These are phyloP conservation scores for Apis laboriosa DNA, from an alignment of 1,140 invertebrate species.

Conservation along the genomic window DNA sequence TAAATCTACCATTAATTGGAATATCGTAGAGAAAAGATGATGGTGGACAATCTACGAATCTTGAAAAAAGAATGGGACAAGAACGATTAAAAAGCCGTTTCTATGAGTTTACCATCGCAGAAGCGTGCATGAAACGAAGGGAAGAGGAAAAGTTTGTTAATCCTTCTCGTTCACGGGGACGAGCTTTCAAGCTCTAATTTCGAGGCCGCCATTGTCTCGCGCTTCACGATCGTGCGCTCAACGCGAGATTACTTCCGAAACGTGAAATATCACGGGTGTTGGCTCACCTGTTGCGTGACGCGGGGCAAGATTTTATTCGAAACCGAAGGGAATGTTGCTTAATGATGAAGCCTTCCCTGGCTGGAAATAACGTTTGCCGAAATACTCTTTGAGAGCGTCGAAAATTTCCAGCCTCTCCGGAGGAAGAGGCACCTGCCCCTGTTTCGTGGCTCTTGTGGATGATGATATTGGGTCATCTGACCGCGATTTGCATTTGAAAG, in stretches of 20 bases:
- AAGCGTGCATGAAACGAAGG: background rate
- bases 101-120: too few relatives aligned
- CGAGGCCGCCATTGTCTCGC: slow-evolving; percentile 31
- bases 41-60: background rate
- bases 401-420: background rate
- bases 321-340: slow-evolving; percentile 15
- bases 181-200: slow-evolving; percentile 34
- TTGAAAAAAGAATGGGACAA: background rate
- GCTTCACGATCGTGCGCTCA: slow-evolving; percentile 39
- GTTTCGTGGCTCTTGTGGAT: background rate
- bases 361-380: slow-evolving; percentile 15
- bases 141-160: slow-evolving; percentile 21
- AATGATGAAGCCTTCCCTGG: slow-evolving; percentile 7
- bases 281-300: slow-evolving; percentile 43
- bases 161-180: slow-evolving; percentile 16
- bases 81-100: too few relatives aligned
- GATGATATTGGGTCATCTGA: background rate
- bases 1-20: background rate
- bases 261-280: slow-evolving; percentile 41
- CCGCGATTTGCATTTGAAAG: slow-evolving; percentile 5
- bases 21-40: background rate
- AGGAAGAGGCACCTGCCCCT: background rate
- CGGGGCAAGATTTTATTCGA: slow-evolving; percentile 42
- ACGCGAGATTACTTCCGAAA: slow-evolving; percentile 50
- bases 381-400: slow-evolving; percentile 1